Conservation (phyloP, 2,113 vertebrate species). For the Neofelis nebulosa region DNA sequence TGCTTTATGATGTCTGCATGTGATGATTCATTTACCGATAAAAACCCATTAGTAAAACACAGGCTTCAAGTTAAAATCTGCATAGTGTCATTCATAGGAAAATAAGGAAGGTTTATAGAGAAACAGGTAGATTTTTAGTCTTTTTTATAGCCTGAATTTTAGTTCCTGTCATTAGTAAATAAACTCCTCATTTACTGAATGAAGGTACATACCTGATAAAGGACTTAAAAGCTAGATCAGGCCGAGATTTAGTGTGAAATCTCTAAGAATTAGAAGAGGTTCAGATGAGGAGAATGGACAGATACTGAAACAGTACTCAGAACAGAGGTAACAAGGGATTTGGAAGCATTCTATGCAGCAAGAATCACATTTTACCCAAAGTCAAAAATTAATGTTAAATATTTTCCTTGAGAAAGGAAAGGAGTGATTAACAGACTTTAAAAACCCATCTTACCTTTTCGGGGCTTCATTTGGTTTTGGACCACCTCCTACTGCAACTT, state of each 20-base stretch:
- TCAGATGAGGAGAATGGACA: not conserved
- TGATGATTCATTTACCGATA: not conserved
- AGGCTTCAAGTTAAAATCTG: not conserved
- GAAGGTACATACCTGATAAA: not conserved
- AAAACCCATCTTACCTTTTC: not conserved
- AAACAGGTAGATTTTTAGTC: not conserved
- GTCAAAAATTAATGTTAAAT: not conserved
- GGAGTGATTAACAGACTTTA: not conserved
- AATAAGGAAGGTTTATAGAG: not conserved
- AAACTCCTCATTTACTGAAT: not conserved
- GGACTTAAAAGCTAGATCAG: not conserved
- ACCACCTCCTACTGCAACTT: not conserved
- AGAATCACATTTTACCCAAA: not conserved
- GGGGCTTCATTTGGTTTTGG: not conserved
- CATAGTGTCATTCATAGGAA: not conserved
- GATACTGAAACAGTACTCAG: not conserved
- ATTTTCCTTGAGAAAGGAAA: not conserved
- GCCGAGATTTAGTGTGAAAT: not conserved
- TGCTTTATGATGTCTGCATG: not conserved
- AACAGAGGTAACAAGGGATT: not conserved
- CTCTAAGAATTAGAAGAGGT: not conserved
- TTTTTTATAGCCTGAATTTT: not conserved
- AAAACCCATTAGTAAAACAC: not conserved
- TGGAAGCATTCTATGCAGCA: not conserved
- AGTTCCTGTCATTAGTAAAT: not conserved